Base-by-base conservation (phyloP, 2,888 invertebrate species). In the Macrophya annulata region DNA sequence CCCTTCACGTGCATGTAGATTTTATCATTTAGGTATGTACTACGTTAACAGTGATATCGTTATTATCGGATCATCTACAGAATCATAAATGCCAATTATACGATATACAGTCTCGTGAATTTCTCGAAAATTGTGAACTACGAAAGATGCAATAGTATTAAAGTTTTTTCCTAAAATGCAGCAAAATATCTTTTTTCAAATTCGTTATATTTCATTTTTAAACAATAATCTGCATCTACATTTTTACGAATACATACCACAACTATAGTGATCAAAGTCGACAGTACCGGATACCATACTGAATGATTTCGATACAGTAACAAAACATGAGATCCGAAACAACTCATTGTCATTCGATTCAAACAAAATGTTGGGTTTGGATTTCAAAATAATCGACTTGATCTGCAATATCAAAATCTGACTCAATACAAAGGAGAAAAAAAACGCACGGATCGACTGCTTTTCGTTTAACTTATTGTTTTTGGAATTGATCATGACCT, bases 1-100 rank as follows among this genome's bases (percentile, higher is more conserved):
- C 72, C 72, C 72, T 45, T 74, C 68, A 68, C 68, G 37, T 68
- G 37, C 15, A 68, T 68, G 68, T 68, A 37, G 62, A 68, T 68
- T 37, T 17, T 68, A 68, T 45, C 21, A 62, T 62, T 12, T 48
- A 48, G 1, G 15, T 15, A 9, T 48, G 10, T 31, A 68, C 9
- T 17, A 17, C 15, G 37, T 17, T 1, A 68, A 37, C 55, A n/a
- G 55, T 55, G n/a, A 68, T 37, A 37, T 37, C 68, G 37, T 68
- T 17, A 68, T 37, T 68, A 37, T 31, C 15, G 37, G 25, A 68
- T 25, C 68, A 68, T 68, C 25, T 15, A 10, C 43, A 74, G 74
- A 21, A 43, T 74, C 17, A 25, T 48, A 21, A 21, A 45, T 72
- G 43, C 10, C 21, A 37, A 72, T 43, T 1, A 4, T 25, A 40